Evolutionary conservation across 2,797 vertebrate genomes (phyloP).

Genomic region (Crocodylus rhombifer): DNA sequence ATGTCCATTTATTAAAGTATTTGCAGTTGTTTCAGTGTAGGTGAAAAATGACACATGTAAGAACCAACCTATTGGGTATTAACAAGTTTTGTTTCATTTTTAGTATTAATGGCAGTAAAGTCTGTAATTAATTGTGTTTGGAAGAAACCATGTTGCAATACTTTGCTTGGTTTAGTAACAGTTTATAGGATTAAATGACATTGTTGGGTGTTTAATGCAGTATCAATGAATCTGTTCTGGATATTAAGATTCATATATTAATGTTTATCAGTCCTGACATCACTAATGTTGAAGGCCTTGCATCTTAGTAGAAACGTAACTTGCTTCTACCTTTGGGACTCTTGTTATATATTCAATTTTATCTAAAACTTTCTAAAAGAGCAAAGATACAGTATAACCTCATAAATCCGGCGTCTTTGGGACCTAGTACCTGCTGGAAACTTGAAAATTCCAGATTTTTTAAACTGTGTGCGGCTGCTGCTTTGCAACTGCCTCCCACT

Average conservation of each 20-base stretch:
- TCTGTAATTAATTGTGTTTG: conserved; percentile 30
- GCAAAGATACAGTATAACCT: too few species aligned
- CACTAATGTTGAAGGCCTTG: background rate
- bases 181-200: background rate
- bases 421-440: background rate
- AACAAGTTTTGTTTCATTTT: conserved; percentile 3
- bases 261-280: background rate
- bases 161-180: conserved; percentile 10
- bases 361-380: too few species aligned
- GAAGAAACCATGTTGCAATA: background rate
- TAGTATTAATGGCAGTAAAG: conserved; percentile 4
- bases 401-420: too few species aligned
- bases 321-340: background rate
- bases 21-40: conserved; percentile 44
- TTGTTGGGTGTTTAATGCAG: background rate
- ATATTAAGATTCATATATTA: background rate
- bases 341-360: background rate
- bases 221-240: background rate
- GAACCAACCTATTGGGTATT: conserved; percentile 23
- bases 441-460: background rate
- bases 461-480: too few species aligned
- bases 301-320: background rate
- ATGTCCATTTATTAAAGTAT: conserved; percentile 50
- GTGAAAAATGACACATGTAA: conserved; percentile 39
- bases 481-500: too few species aligned